These are phyloP conservation scores for Oegoconia quadripuncta DNA, from an alignment of 2,888 invertebrate species.

Conservation along the genomic window DNA sequence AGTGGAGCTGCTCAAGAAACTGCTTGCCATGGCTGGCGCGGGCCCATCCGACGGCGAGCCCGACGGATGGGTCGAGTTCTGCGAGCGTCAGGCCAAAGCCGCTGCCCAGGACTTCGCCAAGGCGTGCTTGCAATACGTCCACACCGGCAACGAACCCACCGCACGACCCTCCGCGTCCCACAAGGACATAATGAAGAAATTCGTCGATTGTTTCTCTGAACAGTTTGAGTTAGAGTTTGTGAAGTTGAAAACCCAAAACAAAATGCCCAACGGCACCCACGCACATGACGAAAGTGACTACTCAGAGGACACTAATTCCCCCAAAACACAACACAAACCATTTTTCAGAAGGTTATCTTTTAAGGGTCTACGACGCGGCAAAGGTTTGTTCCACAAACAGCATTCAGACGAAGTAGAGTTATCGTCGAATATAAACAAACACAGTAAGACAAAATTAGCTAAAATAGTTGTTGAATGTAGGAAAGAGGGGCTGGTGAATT, in stretches of 20 bases:
- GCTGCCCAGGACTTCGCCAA: constrained; percentile 94
- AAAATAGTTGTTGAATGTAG: constrained; percentile 96
- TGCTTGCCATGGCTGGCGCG: constrained; percentile 74
- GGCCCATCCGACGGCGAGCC: constrained; percentile 81
- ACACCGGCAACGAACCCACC: constrained; percentile 83
- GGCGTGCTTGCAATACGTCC: constrained; percentile 89
- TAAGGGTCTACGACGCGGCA: constrained; percentile 89
- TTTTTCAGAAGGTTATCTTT: constrained; percentile 93
- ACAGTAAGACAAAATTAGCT: constrained; percentile 91
- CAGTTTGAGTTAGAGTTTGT: constrained; percentile 90
- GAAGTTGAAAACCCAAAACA: constrained; percentile 64
- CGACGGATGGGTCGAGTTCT: constrained; percentile 90
- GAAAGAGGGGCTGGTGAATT: constrained; percentile 96
- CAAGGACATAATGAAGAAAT: constrained; percentile 89
- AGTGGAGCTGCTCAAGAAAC: constrained; percentile 75
- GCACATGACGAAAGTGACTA: constrained; percentile 81
- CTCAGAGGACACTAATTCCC: constrained; percentile 88
- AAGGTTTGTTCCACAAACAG: constrained; percentile 92
- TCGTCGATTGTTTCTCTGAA: constrained; percentile 90
- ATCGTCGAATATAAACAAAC: constrained; percentile 82
- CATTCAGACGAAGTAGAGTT: constrained; percentile 92
- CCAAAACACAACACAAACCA: constrained; percentile 89
- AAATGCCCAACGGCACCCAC: constrained; percentile 69
- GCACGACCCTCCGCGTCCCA: constrained; percentile 82
- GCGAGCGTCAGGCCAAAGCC: constrained; percentile 91